Evolutionary conservation across 2,113 vertebrate species (phyloP).

Genomic region (Catharus fuscescens): DNA sequence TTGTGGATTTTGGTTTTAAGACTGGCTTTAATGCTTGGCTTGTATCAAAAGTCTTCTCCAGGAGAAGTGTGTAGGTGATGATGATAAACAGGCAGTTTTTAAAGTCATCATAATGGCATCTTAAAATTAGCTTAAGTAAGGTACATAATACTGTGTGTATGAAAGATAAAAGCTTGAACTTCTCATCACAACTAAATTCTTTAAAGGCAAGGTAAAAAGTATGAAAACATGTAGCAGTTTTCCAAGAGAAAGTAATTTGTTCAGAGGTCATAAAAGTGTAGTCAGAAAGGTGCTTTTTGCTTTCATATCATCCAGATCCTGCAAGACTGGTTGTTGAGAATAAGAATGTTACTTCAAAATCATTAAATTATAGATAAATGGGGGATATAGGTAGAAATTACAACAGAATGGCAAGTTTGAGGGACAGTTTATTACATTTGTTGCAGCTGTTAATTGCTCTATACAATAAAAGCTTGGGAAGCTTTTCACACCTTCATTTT

Average conservation of each 20-base stretch:
- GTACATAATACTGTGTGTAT: background rate
- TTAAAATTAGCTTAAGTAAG: background rate
- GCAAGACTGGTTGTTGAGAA: background rate
- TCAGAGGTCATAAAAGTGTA: background rate
- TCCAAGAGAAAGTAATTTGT: background rate
- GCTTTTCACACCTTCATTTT: background rate
- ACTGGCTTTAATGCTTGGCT: background rate
- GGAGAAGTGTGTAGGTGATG: background rate
- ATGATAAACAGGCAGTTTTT: background rate
- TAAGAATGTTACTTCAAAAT: background rate
- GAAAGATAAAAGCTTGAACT: background rate
- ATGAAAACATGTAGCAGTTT: background rate
- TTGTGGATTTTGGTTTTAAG: background rate
- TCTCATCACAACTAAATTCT: background rate
- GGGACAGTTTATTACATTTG: background rate
- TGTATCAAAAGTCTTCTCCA: background rate
- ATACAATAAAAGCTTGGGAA: background rate
- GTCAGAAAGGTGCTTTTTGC: background rate
- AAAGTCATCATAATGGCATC: background rate
- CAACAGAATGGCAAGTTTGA: background rate
- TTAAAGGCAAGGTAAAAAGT: background rate
- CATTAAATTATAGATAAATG: background rate
- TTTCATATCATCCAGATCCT: background rate
- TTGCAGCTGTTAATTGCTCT: background rate
- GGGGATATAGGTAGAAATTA: background rate